A percentile compares a stretch with the other conserved stretches of the same genome.
Conservation (phyloP, 2,797 vertebrate genomes). For the Sciurus vulgaris region DNA sequence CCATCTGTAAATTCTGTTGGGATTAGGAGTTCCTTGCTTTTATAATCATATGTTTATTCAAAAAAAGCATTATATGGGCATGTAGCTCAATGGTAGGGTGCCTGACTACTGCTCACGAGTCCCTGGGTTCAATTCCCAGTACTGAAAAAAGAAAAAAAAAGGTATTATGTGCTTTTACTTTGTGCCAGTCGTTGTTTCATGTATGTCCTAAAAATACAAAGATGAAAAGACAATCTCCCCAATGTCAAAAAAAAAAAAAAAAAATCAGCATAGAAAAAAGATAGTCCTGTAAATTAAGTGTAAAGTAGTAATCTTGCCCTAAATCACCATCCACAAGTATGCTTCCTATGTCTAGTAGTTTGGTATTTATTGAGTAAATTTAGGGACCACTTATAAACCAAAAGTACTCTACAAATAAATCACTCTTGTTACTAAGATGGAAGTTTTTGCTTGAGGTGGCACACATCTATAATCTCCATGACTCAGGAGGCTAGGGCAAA, state of each 20-base stretch:
- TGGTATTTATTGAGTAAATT: conserved; percentile 38
- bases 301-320: conserved; percentile 5
- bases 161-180: background rate
- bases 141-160: background rate
- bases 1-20: background rate
- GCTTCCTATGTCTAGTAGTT: conserved; percentile 24
- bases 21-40: background rate
- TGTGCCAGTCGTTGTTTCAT: background rate
- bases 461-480: too few species aligned
- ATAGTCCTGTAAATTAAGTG: background rate
- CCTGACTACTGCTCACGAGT: background rate
- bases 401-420: background rate
- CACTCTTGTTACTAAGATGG: background rate
- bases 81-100: too few species aligned
- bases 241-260: background rate
- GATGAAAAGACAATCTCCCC: conserved; percentile 26
- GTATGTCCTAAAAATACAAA: background rate
- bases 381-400: background rate
- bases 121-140: background rate
- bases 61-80: background rate
- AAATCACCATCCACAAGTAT: background rate
- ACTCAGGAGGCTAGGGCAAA: too few species aligned
- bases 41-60: background rate
- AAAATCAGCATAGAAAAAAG: background rate
- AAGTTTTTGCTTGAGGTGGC: background rate